Conservation (phyloP, 2,797 vertebrate species). For the Halcyon leucocephala region DNA sequence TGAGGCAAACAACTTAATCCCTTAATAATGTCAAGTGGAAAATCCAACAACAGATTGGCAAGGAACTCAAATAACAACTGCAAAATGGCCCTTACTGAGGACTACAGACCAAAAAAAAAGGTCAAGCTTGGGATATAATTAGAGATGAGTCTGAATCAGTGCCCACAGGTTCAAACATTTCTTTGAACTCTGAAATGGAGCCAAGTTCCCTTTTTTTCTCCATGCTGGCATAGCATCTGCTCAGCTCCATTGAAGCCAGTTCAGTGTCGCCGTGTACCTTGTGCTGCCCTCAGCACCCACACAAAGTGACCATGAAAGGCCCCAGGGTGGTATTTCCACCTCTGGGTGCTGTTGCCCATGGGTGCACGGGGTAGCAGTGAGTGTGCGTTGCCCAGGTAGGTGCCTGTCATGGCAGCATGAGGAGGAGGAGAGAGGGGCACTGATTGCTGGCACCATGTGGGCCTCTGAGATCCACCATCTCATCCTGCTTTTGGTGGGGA, state of each 20-base stretch:
- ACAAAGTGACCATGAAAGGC: not conserved
- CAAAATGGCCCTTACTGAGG: conserved; percentile 50
- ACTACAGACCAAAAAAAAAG: conserved; percentile 34
- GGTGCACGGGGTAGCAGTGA: not conserved
- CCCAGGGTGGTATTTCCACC: not conserved
- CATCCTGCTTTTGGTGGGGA: not conserved
- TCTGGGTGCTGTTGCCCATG: not conserved
- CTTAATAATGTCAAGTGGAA: conserved; percentile 79
- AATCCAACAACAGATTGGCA: conserved; percentile 70
- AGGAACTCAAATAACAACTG: conserved; percentile 58
- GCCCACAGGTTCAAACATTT: not conserved
- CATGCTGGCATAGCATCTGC: not conserved
- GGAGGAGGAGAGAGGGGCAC: not conserved
- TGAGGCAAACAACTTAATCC: conserved; percentile 79
- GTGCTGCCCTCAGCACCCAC: not conserved
- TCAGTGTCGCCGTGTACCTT: not conserved
- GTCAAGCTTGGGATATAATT: conserved; percentile 1
- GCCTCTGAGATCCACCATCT: not conserved
- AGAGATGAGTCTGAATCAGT: not conserved
- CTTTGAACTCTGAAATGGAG: conserved; percentile 2
- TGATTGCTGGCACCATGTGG: accelerated
- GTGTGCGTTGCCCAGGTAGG: not conserved
- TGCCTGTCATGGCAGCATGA: not conserved
- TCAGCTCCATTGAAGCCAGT: not conserved
- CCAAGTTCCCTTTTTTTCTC: not conserved